Percentiles rank a stretch among this genome's conserved stretches.
phyloP scores from a whole-genome alignment of 2,113 vertebrate genomes.

The Phylloscopus trochilus region DNA sequence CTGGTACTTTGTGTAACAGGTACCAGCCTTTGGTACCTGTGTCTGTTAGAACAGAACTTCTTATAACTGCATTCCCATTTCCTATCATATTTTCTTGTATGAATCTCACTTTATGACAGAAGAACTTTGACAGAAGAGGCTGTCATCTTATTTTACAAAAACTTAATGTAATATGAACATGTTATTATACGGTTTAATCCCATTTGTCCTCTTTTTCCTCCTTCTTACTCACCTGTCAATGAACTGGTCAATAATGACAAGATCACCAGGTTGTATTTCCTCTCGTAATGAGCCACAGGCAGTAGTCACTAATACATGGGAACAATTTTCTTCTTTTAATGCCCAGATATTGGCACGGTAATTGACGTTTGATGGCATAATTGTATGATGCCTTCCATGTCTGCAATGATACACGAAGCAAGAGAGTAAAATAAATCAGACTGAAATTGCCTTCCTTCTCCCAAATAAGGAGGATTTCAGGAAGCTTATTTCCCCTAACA shows the following conservation, averaged over 20 bases:
- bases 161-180: background rate
- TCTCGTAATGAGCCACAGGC: constrained; percentile 93
- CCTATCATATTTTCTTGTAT: background rate
- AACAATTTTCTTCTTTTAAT: constrained; percentile 89
- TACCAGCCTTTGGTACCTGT: too few species aligned
- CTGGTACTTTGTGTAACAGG: background rate
- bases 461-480: background rate
- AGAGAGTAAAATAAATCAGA: background rate
- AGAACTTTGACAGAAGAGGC: background rate
- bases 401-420: constrained; percentile 56
- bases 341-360: constrained; percentile 97
- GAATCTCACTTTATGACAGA: background rate
- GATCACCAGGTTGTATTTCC: constrained; percentile 93
- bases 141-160: background rate
- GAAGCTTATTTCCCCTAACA: background rate
- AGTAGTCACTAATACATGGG: constrained; percentile 89
- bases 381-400: constrained; percentile 92
- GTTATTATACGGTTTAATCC: background rate
- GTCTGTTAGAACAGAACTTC: background rate
- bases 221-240: constrained; percentile 80
- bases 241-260: constrained; percentile 94
- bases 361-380: constrained; percentile 92
- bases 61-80: background rate
- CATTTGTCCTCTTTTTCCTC: background rate
- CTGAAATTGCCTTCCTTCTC: background rate